Evolutionary conservation across 2,113 vertebrate genomes (phyloP).

Genomic region (Pitta sordida): DNA sequence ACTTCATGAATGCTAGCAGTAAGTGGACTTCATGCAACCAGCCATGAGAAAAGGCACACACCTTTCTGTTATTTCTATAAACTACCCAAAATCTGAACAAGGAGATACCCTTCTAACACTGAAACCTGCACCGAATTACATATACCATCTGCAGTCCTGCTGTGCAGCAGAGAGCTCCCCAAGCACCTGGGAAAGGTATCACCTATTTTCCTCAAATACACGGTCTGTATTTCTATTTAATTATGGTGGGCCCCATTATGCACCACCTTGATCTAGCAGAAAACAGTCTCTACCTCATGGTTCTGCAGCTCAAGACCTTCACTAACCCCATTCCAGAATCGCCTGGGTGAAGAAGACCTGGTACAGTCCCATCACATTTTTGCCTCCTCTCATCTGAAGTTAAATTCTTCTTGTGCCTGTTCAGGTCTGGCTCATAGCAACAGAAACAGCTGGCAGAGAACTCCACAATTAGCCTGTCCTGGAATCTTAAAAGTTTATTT

Average conservation of each 20-base stretch:
- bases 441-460: constrained; percentile 25
- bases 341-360: background rate
- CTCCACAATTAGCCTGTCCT: background rate
- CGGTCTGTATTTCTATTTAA: accelerated
- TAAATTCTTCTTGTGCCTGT: accelerated
- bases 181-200: accelerated
- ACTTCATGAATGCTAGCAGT: background rate
- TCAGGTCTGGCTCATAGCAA: background rate
- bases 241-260: accelerated
- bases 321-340: background rate
- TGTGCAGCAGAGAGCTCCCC: accelerated
- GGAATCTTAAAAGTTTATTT: constrained; percentile 33
- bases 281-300: accelerated
- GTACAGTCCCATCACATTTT: background rate
- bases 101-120: accelerated
- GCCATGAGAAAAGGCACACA: background rate
- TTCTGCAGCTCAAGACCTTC: background rate
- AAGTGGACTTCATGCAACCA: background rate
- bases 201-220: background rate
- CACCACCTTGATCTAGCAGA: background rate
- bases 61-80: background rate
- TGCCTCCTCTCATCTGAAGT: background rate
- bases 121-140: background rate
- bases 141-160: accelerated
- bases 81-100: background rate